phyloP scores from a whole-genome alignment of 1,140 invertebrate genomes.

The Chlorops oryzae region DNA sequence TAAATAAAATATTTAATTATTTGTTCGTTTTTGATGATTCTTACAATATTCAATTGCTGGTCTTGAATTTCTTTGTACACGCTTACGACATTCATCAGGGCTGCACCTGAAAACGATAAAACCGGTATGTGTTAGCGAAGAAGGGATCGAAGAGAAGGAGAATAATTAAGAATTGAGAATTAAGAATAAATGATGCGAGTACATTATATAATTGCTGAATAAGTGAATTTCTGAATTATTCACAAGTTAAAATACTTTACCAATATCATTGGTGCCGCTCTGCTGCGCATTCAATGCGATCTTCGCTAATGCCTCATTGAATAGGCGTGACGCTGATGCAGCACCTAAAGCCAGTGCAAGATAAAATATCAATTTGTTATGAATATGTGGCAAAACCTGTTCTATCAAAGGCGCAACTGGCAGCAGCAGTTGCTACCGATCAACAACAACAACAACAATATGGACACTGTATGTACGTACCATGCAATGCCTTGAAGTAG shows the following conservation, averaged over 20 bases:
- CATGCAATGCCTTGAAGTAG: constrained; percentile 85
- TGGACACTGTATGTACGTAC: constrained; percentile 65
- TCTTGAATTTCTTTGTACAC: constrained; percentile 88
- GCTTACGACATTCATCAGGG: constrained; percentile 83
- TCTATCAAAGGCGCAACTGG: no score
- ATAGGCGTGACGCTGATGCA: constrained; percentile 75
- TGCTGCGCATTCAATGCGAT: constrained; percentile 81
- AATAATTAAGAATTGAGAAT: no score
- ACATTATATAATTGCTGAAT: neutral
- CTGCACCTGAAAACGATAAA: constrained; percentile 73
- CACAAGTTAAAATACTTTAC: no score
- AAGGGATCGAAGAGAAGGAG: neutral
- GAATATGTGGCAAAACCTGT: no score
- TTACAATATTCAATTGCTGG: constrained; percentile 89
- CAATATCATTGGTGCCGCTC: constrained; percentile 82
- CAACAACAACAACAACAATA: neutral
- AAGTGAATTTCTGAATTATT: constrained; percentile 3
- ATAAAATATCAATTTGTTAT: no score
- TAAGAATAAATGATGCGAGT: neutral
- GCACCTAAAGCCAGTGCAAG: constrained; percentile 72
- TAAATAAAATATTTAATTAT: no score
- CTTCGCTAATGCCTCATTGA: constrained; percentile 80
- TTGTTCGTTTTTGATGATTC: constrained; percentile 45
- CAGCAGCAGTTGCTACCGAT: no score
- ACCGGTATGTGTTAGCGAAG: no score